phyloP scores from a whole-genome alignment of 2,797 vertebrate species.

The Pseudomugil tenellus region DNA sequence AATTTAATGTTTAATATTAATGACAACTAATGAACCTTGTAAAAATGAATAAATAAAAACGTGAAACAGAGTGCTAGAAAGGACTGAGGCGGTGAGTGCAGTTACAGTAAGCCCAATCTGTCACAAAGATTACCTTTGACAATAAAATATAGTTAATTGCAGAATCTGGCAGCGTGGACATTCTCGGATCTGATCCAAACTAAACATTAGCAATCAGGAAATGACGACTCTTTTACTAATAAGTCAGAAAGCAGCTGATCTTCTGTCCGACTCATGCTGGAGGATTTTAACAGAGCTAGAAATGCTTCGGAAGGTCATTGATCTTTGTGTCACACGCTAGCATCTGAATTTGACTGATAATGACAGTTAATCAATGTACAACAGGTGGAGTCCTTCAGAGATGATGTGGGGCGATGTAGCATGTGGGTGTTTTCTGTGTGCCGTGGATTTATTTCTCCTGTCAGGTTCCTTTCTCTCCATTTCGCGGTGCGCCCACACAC shows the following conservation, averaged over 20 bases:
- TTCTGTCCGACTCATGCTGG: constrained; percentile 26
- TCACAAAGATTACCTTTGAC: neutral
- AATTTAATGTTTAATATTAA: neutral
- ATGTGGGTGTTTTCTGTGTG: constrained; percentile 13
- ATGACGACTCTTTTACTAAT: constrained; percentile 7
- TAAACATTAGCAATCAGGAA: constrained; percentile 1
- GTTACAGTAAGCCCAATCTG: neutral
- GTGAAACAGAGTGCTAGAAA: neutral
- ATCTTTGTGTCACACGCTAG: constrained; percentile 57
- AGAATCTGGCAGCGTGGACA: neutral
- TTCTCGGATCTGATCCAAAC: neutral
- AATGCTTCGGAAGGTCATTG: constrained; percentile 63
- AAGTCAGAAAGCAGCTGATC: constrained; percentile 38
- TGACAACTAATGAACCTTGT: neutral
- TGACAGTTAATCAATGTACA: constrained; percentile 58
- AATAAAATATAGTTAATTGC: constrained; percentile 2
- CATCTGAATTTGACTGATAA: constrained; percentile 67
- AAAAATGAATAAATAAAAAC: neutral
- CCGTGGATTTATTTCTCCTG: constrained; percentile 22
- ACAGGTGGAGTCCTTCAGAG: constrained; percentile 45
- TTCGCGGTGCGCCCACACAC: constrained; percentile 4
- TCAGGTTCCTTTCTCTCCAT: constrained; percentile 17
- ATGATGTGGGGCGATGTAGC: constrained; percentile 28
- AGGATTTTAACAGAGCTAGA: constrained; percentile 53
- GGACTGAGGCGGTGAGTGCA: neutral